Percentiles rank a stretch among this genome's conserved stretches.
phyloP scores from a whole-genome alignment of 2,113 vertebrate genomes.

The Phocoena sinus region DNA sequence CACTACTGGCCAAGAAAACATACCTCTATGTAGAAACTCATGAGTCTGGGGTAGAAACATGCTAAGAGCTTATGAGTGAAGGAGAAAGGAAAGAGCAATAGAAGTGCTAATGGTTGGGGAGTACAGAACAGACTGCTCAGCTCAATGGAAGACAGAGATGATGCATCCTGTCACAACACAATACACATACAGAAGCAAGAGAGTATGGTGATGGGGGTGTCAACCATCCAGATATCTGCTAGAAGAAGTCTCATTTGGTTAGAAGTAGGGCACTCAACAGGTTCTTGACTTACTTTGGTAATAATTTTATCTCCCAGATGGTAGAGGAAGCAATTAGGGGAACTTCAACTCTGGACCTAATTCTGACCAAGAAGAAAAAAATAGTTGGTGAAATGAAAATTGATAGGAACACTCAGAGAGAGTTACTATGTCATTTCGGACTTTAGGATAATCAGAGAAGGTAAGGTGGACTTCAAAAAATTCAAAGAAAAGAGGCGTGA shows the following conservation, averaged over 20 bases:
- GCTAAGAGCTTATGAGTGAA: slow-evolving; percentile 63
- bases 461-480: slow-evolving; percentile 36
- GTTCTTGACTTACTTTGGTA: slow-evolving; percentile 74
- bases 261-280: slow-evolving; percentile 55
- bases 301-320: slow-evolving; percentile 77
- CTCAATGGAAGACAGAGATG: slow-evolving; percentile 64
- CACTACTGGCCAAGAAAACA: slow-evolving; percentile 55
- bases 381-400: slow-evolving; percentile 75
- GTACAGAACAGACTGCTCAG: slow-evolving; percentile 58
- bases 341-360: slow-evolving; percentile 78
- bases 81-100: slow-evolving; percentile 59
- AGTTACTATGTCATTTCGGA: slow-evolving; percentile 59
- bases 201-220: slow-evolving; percentile 57
- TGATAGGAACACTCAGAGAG: slow-evolving; percentile 69
- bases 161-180: slow-evolving; percentile 68
- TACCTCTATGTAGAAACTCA: slow-evolving; percentile 45
- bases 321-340: slow-evolving; percentile 77
- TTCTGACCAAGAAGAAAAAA: slow-evolving; percentile 78
- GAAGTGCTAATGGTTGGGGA: slow-evolving; percentile 57
- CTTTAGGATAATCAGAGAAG: slow-evolving; percentile 33
- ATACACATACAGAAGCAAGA: slow-evolving; percentile 70
- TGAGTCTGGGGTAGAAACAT: slow-evolving; percentile 61
- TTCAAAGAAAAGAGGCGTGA: slow-evolving; percentile 64
- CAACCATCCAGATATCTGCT: slow-evolving; percentile 62
- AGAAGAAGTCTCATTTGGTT: slow-evolving; percentile 61